Percentiles rank a stretch among this genome's conserved stretches.
Evolutionary conservation across 2,113 vertebrate species (phyloP).

Genomic region (Bucco capensis): DNA sequence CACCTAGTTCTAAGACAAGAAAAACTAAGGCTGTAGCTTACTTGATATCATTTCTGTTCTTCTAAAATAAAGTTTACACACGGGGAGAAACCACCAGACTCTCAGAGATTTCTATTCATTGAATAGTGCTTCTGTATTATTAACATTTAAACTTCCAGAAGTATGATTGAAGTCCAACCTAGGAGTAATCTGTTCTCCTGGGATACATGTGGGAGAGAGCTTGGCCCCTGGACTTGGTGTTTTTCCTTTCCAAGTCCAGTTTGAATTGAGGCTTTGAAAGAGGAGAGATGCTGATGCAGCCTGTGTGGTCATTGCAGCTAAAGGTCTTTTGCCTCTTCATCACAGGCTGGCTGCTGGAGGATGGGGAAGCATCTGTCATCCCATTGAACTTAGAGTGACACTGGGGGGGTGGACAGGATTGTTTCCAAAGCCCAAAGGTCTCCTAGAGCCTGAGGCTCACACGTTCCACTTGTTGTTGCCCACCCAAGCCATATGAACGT

Average conservation of each 20-base stretch:
- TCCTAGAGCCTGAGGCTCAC: not conserved
- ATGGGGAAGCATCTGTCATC: not conserved
- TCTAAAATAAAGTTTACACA: not conserved
- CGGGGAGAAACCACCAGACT: not conserved
- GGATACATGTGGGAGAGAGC: not conserved
- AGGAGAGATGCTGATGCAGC: not conserved
- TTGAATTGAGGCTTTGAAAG: not conserved
- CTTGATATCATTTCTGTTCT: not conserved
- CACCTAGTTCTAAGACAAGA: not conserved
- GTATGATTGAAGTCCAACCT: not conserved
- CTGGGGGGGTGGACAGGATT: not conserved
- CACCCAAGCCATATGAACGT: fast-evolving
- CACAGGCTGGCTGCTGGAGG: not conserved
- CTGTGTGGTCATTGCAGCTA: not conserved
- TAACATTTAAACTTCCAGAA: not conserved
- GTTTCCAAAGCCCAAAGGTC: not conserved
- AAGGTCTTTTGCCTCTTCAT: not conserved
- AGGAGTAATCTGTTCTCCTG: not conserved
- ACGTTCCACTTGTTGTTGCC: not conserved
- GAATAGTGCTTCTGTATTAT: conserved; percentile 9
- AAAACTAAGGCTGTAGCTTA: not conserved
- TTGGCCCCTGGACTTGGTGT: not conserved
- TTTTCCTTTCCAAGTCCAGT: not conserved
- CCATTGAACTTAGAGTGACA: not conserved
- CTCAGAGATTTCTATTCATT: not conserved